These are phyloP conservation scores for Cynaeus angustus DNA, from an alignment of 2,888 invertebrate species.

Conservation along the genomic window DNA sequence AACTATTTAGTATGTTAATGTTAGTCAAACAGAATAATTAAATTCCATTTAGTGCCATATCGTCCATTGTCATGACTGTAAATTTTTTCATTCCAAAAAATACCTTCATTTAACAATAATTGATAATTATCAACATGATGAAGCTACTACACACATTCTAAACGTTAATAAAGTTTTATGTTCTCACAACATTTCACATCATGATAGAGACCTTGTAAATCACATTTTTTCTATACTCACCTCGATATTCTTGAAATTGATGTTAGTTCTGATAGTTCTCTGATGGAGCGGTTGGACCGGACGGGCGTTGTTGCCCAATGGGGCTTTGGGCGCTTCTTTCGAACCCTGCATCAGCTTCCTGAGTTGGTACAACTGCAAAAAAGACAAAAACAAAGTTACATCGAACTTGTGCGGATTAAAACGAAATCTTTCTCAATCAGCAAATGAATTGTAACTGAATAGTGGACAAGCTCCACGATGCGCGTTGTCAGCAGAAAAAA, in stretches of 20 bases:
- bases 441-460: conserved; percentile 17
- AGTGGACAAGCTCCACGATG: conserved; percentile 16
- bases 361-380: conserved; percentile 86
- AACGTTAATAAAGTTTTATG: no score
- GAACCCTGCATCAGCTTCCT: conserved; percentile 93
- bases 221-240: conserved; percentile 54
- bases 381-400: conserved; percentile 45
- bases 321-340: conserved; percentile 88
- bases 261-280: conserved; percentile 96
- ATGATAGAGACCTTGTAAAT: neutral
- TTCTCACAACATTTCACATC: no score
- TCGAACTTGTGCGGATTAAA: conserved; percentile 26
- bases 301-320: conserved; percentile 94
- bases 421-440: conserved; percentile 28
- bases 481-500: conserved; percentile 15
- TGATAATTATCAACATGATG: no score
- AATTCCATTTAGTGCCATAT: no score
- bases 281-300: conserved; percentile 95
- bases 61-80: no score
- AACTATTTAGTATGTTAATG: no score
- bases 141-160: no score
- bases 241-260: conserved; percentile 87
- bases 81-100: no score
- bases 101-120: no score
- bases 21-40: no score